Conservation (phyloP, 2,888 invertebrate species). For the Euclidia mi region DNA sequence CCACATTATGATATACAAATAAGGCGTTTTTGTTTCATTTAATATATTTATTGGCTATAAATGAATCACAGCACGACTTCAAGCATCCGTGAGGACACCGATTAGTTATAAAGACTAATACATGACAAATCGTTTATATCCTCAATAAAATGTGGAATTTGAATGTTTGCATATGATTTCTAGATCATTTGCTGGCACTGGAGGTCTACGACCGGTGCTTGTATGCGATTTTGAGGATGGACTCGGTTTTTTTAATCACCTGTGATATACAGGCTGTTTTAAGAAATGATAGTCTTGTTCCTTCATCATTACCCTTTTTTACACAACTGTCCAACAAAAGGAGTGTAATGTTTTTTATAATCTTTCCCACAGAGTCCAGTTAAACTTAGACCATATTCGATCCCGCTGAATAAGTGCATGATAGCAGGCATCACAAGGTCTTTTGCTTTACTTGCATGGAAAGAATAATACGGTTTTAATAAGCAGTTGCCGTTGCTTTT, state of each 20-base stretch:
- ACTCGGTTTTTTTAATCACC: conserved; percentile 1
- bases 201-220: conserved; percentile 44
- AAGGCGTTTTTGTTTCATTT: conserved; percentile 31
- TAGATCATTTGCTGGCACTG: conserved; percentile 46
- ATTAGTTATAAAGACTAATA: conserved; percentile 32
- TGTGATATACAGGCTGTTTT: background rate
- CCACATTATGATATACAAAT: conserved; percentile 2
- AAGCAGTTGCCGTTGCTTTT: too few relatives aligned
- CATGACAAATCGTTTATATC: conserved; percentile 53
- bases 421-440: too few relatives aligned
- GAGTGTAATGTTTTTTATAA: too few relatives aligned
- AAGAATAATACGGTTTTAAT: too few relatives aligned
- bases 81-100: conserved; percentile 30
- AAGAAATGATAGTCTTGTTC: too few relatives aligned
- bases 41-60: conserved; percentile 29
- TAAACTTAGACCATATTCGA: too few relatives aligned
- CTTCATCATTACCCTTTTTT: too few relatives aligned
- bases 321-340: too few relatives aligned
- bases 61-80: conserved; percentile 27
- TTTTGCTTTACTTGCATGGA: too few relatives aligned
- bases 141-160: conserved; percentile 56
- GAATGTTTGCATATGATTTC: conserved; percentile 32
- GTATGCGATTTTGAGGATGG: conserved; percentile 13
- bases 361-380: too few relatives aligned
- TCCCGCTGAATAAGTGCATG: too few relatives aligned